A percentile compares a stretch with the other conserved stretches of the same genome.
phyloP scores from a whole-genome alignment of 2,888 invertebrate genomes.

The Muscina levida region DNA sequence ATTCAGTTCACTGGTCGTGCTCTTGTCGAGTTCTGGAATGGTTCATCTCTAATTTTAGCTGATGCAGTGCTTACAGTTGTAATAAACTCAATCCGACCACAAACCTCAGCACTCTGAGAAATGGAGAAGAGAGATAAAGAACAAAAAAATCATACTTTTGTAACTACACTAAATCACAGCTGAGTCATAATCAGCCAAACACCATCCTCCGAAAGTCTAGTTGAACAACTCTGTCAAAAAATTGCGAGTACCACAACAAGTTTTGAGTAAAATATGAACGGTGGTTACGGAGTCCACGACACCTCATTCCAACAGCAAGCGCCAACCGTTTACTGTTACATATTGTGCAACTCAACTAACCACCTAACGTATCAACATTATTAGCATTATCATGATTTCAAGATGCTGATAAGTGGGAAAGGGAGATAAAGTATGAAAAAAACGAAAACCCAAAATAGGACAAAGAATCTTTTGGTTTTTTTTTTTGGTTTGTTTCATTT shows the following conservation, averaged over 20 bases:
- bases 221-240: slow-evolving; percentile 31
- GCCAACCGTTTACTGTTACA: too few relatives aligned
- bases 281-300: neutral
- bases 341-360: slow-evolving; percentile 23
- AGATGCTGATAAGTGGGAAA: slow-evolving; percentile 32
- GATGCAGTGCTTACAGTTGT: slow-evolving; percentile 25
- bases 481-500: slow-evolving; percentile 35
- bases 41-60: slow-evolving; percentile 31
- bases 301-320: neutral
- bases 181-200: slow-evolving; percentile 55
- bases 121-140: slow-evolving; percentile 21
- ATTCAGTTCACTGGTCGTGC: too few relatives aligned
- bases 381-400: slow-evolving; percentile 47
- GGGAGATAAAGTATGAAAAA: slow-evolving; percentile 21
- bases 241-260: neutral
- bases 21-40: slow-evolving; percentile 21
- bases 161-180: slow-evolving; percentile 49
- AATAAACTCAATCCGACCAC: slow-evolving; percentile 30
- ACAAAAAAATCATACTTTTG: slow-evolving; percentile 31
- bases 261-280: slow-evolving; percentile 1
- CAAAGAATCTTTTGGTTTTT: slow-evolving; percentile 15
- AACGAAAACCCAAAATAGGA: neutral
- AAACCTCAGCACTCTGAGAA: slow-evolving; percentile 30
- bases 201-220: slow-evolving; percentile 38
- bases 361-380: slow-evolving; percentile 50